These are phyloP conservation scores for Zaprionus capensis DNA, from an alignment of 1,140 invertebrate genomes.

Conservation along the genomic window DNA sequence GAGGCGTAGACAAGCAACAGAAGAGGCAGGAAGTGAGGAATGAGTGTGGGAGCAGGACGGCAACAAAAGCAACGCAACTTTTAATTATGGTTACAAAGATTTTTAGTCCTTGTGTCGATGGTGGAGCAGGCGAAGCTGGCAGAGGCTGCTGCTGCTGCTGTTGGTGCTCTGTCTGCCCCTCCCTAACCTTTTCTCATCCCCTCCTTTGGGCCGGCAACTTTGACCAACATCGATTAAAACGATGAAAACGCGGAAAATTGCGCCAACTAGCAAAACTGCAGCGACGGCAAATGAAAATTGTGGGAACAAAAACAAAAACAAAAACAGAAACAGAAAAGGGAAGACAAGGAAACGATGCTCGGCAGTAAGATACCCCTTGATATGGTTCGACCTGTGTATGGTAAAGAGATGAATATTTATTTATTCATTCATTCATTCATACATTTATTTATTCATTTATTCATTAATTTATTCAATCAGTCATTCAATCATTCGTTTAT, in stretches of 20 bases:
- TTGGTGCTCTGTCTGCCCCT: constrained; percentile 2
- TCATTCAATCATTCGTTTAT: too few relatives aligned
- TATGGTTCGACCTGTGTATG: too few relatives aligned
- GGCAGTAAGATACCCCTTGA: too few relatives aligned
- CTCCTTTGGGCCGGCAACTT: constrained; percentile 54
- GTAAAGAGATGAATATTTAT: too few relatives aligned
- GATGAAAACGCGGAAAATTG: constrained; percentile 82
- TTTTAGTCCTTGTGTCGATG: constrained; percentile 78
- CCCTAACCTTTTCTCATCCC: background rate
- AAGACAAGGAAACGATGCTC: background rate
- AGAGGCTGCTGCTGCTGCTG: constrained; percentile 26
- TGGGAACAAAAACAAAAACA: constrained; percentile 29
- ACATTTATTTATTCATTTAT: too few relatives aligned
- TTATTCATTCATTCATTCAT: too few relatives aligned
- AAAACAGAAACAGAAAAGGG: constrained; percentile 15
- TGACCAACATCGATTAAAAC: constrained; percentile 83
- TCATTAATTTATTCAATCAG: too few relatives aligned
- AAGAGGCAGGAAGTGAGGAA: background rate
- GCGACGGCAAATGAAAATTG: constrained; percentile 78
- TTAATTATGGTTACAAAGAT: constrained; percentile 83
- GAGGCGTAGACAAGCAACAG: background rate
- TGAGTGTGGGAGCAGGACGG: background rate
- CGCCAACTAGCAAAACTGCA: constrained; percentile 80
- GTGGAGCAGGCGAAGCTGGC: background rate
- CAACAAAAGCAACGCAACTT: constrained; percentile 66